phyloP scores from a whole-genome alignment of 2,113 vertebrate genomes.

The Gnathonemus longibarbis region DNA sequence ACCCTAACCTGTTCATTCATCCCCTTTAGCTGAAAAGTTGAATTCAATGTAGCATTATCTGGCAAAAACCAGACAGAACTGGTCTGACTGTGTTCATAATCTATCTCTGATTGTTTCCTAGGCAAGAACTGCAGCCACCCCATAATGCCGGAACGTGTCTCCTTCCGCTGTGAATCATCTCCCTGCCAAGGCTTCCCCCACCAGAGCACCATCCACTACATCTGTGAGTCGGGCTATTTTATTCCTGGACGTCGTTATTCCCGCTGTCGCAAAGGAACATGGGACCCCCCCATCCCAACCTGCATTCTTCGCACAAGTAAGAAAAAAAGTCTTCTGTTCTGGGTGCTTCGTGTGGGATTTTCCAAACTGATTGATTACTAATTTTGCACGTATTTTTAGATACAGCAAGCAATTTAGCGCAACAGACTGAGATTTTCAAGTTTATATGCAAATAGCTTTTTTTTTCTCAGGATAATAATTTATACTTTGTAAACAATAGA shows the following conservation, averaged over 20 bases:
- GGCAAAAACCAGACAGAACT: neutral
- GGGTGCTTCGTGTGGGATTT: neutral
- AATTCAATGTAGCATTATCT: neutral
- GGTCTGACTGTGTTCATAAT: neutral
- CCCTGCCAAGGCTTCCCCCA: slow-evolving; percentile 57
- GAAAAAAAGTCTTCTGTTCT: neutral
- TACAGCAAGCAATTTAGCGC: neutral
- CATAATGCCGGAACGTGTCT: slow-evolving; percentile 52
- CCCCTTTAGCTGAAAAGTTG: neutral
- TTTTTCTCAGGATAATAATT: neutral
- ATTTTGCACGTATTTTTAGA: neutral
- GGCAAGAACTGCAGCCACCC: slow-evolving; percentile 59
- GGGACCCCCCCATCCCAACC: slow-evolving; percentile 39
- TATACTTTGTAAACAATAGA: neutral
- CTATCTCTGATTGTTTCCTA: slow-evolving; percentile 21
- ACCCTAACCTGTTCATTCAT: neutral
- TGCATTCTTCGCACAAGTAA: slow-evolving; percentile 42
- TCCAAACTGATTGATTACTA: neutral
- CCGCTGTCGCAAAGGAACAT: slow-evolving; percentile 46
- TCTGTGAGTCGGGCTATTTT: slow-evolving; percentile 56
- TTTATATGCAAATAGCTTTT: neutral
- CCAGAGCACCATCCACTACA: slow-evolving; percentile 48
- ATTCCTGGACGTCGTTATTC: slow-evolving; percentile 30
- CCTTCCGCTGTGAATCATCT: slow-evolving; percentile 58
- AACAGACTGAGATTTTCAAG: neutral